Evolutionary conservation across 2,113 vertebrate genomes (phyloP), one percentile per base, ranked within the genome.

Genomic region (Microtus richardsoni): DNA sequence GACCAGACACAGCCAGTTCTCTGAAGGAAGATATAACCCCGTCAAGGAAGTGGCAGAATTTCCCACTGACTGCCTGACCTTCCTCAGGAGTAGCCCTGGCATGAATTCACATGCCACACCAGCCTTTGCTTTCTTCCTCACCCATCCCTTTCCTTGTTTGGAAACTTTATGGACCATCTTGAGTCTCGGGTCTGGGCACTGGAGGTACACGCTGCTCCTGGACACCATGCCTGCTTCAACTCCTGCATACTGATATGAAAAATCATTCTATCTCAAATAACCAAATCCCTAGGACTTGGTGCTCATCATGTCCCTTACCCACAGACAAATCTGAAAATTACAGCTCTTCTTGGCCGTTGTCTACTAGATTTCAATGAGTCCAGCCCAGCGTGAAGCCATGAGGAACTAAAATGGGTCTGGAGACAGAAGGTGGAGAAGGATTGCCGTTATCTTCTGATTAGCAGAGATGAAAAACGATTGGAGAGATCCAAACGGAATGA

Each of bases 271-370:
- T 70, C 66, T 88, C 78, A 91, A 97, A 97, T 73, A 97, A 79
- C 66, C 89, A 95, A 95, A 93, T 75, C 87, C 84, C 83, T 82
- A 73, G 86, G 41, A 0, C 79, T 98, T 98, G 97, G 87, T 96
- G 91, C 97, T 98, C 97, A 96, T 96, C 98, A 92, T n/a, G 26
- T 70, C 71, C 83, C 96, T 98, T 98, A 96, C 97, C 94, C 97
- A 86, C 85, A 95, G 97, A 96, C 95, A 98, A 98, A 98, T 96
- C 97, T 97, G 96, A 97, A 98, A 98, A 97, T 97, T 95, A 97
- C 85, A 97, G 80, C 91, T 97, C 95, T 97, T 97, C 93, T 58
- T 14, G 64, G 97, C 0, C 24, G n/a, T 54, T 98, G 79, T 95
- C 95, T 95, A 70, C 94, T 88, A 89, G 68, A 95, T 97, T 98